These are phyloP conservation scores for Pipistrellus pygmaeus DNA, from an alignment of 2,797 vertebrate species.

Conservation along the genomic window DNA sequence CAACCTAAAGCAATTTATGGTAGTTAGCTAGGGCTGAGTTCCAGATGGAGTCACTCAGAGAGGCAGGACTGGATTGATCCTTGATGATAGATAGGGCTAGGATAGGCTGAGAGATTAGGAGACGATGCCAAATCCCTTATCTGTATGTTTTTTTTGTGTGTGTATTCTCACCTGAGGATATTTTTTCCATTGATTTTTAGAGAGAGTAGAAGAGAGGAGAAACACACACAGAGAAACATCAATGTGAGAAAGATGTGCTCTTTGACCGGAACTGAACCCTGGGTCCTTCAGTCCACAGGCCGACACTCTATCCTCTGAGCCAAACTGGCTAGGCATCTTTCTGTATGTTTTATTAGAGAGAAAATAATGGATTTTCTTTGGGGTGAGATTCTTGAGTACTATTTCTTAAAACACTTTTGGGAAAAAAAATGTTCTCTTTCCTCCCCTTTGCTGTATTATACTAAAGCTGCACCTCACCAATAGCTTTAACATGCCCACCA, in stretches of 20 bases:
- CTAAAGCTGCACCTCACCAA: not conserved
- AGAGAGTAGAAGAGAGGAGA: too few species aligned
- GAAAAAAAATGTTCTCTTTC: not conserved
- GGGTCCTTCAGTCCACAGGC: too few species aligned
- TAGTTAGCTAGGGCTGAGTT: not conserved
- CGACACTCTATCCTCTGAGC: too few species aligned
- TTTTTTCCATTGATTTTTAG: too few species aligned
- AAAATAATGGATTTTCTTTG: slow-evolving; percentile 13
- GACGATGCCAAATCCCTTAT: not conserved
- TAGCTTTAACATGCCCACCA: not conserved
- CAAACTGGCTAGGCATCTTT: too few species aligned
- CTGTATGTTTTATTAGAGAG: not conserved
- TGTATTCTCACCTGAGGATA: too few species aligned
- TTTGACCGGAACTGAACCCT: too few species aligned
- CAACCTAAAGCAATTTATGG: not conserved
- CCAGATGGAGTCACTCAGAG: not conserved
- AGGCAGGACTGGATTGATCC: not conserved
- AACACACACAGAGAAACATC: too few species aligned
- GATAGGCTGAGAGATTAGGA: not conserved
- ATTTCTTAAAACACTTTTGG: not conserved
- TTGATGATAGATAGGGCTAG: not conserved
- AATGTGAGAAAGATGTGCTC: too few species aligned
- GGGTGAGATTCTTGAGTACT: not conserved
- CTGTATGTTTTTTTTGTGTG: not conserved
- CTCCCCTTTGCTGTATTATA: not conserved